These are phyloP conservation scores for Erebia ligea DNA, from an alignment of 2,888 invertebrate species.

Conservation along the genomic window DNA sequence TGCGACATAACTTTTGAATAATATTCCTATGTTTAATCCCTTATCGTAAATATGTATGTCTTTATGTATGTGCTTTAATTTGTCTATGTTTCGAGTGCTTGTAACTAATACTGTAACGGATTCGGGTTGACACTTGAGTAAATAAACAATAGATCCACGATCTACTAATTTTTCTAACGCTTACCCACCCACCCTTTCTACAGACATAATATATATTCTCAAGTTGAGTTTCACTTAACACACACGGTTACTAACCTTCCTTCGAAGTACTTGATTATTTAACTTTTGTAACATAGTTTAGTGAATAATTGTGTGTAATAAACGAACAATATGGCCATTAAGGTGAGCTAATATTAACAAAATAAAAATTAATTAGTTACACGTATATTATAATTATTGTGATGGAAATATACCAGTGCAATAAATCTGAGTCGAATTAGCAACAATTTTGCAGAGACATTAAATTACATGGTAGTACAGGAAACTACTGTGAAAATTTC, in stretches of 20 bases:
- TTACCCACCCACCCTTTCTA: constrained; percentile 50
- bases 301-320: constrained; percentile 27
- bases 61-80: not conserved
- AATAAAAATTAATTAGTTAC: not conserved
- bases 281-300: constrained; percentile 9
- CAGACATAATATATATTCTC: constrained; percentile 63
- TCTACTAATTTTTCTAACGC: constrained; percentile 31
- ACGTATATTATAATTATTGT: too few relatives aligned
- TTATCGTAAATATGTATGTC: too few relatives aligned
- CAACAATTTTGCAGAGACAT: too few relatives aligned
- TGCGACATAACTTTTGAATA: too few relatives aligned
- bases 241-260: constrained; percentile 59
- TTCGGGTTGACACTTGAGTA: constrained; percentile 25
- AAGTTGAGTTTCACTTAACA: constrained; percentile 57
- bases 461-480: too few relatives aligned
- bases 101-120: not conserved
- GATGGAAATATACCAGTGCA: too few relatives aligned
- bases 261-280: constrained; percentile 17
- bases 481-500: too few relatives aligned
- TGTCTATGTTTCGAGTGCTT: not conserved
- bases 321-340: constrained; percentile 60
- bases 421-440: too few relatives aligned
- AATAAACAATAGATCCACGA: constrained; percentile 32
- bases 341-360: constrained; percentile 53
- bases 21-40: too few relatives aligned